A percentile compares a stretch with the other conserved stretches of the same genome.
phyloP scores from a whole-genome alignment of 2,797 vertebrate species.

The Sebastes trivittatus region DNA sequence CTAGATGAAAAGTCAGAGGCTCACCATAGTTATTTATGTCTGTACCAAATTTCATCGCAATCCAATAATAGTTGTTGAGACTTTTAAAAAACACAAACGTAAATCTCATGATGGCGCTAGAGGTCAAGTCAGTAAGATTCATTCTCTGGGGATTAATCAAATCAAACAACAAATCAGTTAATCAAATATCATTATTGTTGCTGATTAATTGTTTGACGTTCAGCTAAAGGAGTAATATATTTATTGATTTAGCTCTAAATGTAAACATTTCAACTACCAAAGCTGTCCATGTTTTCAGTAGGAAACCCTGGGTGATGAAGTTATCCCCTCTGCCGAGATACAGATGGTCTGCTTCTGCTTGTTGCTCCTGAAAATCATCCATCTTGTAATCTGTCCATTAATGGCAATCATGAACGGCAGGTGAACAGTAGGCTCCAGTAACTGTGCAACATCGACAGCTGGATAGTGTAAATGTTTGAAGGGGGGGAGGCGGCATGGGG shows the following conservation, averaged over 20 bases:
- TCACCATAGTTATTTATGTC: background rate
- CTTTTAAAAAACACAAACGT: background rate
- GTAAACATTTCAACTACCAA: background rate
- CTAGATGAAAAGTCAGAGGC: background rate
- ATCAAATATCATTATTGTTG: background rate
- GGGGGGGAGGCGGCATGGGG: background rate
- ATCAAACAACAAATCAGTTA: background rate
- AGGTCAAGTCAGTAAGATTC: background rate
- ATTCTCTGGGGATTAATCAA: background rate
- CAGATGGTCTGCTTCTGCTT: conserved; percentile 74
- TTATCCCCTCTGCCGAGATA: conserved; percentile 33
- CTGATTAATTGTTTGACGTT: background rate
- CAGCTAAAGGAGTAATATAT: background rate
- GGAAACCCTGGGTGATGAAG: conserved; percentile 48
- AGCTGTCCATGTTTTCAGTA: conserved; percentile 1
- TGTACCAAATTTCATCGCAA: background rate
- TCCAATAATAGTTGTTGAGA: background rate
- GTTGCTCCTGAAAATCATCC: conserved; percentile 61
- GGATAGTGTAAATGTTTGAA: conserved; percentile 40
- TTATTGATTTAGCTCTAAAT: background rate
- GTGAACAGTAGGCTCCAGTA: conserved; percentile 61
- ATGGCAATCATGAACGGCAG: conserved; percentile 69
- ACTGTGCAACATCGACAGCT: conserved; percentile 58
- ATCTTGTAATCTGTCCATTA: conserved; percentile 64
- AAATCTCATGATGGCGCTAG: background rate